Evolutionary conservation across 2,113 vertebrate genomes (phyloP).

Genomic region (Pyxicephalus adspersus): DNA sequence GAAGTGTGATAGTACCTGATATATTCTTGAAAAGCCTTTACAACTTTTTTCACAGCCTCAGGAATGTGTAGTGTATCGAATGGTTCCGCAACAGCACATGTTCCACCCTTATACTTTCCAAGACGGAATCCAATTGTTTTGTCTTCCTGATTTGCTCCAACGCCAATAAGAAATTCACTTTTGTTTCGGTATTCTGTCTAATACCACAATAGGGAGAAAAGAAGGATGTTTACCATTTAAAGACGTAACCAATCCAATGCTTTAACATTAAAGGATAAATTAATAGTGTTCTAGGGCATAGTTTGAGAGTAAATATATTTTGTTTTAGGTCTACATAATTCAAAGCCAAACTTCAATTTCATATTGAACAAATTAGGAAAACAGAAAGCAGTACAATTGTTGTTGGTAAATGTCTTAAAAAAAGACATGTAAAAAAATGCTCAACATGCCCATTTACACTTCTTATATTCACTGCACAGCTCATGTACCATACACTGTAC

Average conservation of each 20-base stretch:
- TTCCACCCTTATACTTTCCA: conserved; percentile 94
- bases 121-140: conserved; percentile 95
- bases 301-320: too few species aligned
- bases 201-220: not conserved
- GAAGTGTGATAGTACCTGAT: conserved; percentile 78
- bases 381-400: too few species aligned
- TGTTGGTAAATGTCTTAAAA: too few species aligned
- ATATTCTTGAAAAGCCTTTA: conserved; percentile 88
- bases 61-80: conserved; percentile 89
- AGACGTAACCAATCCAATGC: not conserved
- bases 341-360: too few species aligned
- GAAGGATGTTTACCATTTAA: not conserved
- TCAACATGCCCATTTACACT: too few species aligned
- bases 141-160: conserved; percentile 86
- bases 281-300: too few species aligned
- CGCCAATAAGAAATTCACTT: conserved; percentile 93
- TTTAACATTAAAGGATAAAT: too few species aligned
- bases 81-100: conserved; percentile 90
- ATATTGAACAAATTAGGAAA: too few species aligned
- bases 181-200: conserved; percentile 97
- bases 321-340: too few species aligned
- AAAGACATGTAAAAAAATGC: too few species aligned
- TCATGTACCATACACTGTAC: too few species aligned
- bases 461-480: too few species aligned
- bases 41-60: conserved; percentile 82